These are phyloP conservation scores for Notiomystis cincta DNA, from an alignment of 2,113 vertebrate genomes.

Conservation along the genomic window DNA sequence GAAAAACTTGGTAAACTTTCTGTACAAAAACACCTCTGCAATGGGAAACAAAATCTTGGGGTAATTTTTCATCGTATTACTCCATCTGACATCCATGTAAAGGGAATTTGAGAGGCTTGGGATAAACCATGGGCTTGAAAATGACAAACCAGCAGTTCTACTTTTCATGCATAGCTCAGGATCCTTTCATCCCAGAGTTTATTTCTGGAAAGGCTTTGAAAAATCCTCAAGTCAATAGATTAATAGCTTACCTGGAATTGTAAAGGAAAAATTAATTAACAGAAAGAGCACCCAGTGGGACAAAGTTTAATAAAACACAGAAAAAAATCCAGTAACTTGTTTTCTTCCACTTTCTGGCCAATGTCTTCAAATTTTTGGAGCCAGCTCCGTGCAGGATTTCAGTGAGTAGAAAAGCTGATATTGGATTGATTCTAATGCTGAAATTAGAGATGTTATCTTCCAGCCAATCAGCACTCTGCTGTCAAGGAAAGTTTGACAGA, in stretches of 20 bases:
- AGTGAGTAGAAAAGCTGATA: neutral
- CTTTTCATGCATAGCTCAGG: neutral
- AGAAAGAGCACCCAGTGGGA: neutral
- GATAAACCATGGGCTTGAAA: neutral
- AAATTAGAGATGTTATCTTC: neutral
- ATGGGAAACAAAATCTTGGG: neutral
- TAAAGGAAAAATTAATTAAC: constrained; percentile 40
- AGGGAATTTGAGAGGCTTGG: neutral
- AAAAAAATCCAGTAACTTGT: neutral
- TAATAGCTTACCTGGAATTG: constrained; percentile 5
- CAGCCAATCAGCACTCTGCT: neutral
- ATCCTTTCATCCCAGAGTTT: neutral
- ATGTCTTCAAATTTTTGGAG: neutral
- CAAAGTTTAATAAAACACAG: neutral
- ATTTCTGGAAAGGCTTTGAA: constrained; percentile 31
- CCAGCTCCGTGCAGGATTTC: neutral
- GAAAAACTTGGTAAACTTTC: neutral
- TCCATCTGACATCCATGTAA: neutral
- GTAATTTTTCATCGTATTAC: neutral
- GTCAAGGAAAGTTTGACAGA: neutral
- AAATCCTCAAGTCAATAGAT: constrained; percentile 20
- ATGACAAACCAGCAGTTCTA: neutral
- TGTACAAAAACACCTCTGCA: neutral
- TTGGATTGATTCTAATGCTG: constrained; percentile 22
- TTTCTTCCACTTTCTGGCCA: neutral